Percentiles rank a stretch among this genome's conserved stretches.
Evolutionary conservation across 2,797 vertebrate genomes (phyloP).

Genomic region (Smutsia gigantea): DNA sequence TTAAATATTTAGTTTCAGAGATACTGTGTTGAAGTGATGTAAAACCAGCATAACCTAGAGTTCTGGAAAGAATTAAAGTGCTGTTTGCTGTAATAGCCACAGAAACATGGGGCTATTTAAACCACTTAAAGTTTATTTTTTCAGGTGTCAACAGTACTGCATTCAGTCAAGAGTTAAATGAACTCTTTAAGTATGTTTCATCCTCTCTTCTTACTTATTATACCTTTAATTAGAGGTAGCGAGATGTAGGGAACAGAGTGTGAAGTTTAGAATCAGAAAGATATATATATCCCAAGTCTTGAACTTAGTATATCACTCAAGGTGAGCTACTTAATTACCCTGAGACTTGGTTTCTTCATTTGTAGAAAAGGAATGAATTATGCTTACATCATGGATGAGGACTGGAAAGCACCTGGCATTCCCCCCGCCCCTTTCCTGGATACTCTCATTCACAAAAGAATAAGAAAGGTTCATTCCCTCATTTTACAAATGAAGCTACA

Average conservation of each 20-base stretch:
- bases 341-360: constrained; percentile 32
- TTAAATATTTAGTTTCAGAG: constrained; percentile 63
- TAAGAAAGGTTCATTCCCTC: neutral
- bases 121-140: constrained; percentile 5
- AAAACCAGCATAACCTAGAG: constrained; percentile 40
- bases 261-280: constrained; percentile 27
- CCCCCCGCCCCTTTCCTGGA: neutral
- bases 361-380: constrained; percentile 23
- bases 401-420: neutral
- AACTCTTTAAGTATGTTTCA: constrained; percentile 31
- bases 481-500: neutral
- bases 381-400: neutral
- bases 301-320: neutral
- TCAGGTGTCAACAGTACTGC: neutral
- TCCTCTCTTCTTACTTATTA: neutral
- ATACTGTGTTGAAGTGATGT: constrained; percentile 1
- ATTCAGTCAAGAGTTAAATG: constrained; percentile 13
- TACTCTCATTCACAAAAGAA: neutral
- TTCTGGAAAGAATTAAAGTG: constrained; percentile 39
- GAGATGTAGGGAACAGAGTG: neutral
- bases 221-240: neutral
- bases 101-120: neutral
- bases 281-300: neutral
- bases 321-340: neutral
- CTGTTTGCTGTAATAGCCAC: constrained; percentile 20